These are phyloP conservation scores for Andrena bucephala DNA, from an alignment of 2,888 invertebrate species.

Conservation along the genomic window DNA sequence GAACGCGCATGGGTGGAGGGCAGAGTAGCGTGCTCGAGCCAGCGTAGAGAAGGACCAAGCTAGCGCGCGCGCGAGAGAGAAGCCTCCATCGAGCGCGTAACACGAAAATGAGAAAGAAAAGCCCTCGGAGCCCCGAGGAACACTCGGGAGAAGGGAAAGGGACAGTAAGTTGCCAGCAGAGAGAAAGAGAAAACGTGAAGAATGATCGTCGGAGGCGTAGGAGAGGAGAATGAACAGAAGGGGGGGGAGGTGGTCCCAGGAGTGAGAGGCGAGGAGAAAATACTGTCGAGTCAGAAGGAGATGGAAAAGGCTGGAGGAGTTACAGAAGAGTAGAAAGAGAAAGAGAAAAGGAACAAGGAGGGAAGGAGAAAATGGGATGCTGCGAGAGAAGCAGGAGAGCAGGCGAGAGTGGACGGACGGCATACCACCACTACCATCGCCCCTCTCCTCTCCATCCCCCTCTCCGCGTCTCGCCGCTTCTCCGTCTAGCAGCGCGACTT, in stretches of 20 bases:
- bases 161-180: not conserved
- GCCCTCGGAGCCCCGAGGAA: slow-evolving; percentile 1
- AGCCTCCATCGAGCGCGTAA: slow-evolving; percentile 19
- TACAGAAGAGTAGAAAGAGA: slow-evolving; percentile 1
- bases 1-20: slow-evolving; percentile 49
- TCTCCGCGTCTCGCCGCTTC: slow-evolving; percentile 35
- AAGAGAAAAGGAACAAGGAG: slow-evolving; percentile 16
- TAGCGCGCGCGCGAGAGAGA: slow-evolving; percentile 33
- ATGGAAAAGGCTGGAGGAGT: slow-evolving; percentile 20
- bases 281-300: not conserved
- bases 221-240: slow-evolving; percentile 5
- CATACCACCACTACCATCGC: slow-evolving; percentile 81
- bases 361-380: slow-evolving; percentile 70
- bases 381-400: slow-evolving; percentile 65
- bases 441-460: slow-evolving; percentile 8
- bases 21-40: slow-evolving; percentile 38
- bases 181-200: slow-evolving; percentile 20
- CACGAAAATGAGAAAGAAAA: slow-evolving; percentile 47
- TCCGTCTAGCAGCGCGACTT: slow-evolving; percentile 73
- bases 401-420: slow-evolving; percentile 85
- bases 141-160: slow-evolving; percentile 4
- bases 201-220: slow-evolving; percentile 28
- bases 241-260: not conserved
- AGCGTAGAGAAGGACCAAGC: slow-evolving; percentile 18
- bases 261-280: no score